phyloP scores from a whole-genome alignment of 2,113 vertebrate genomes.

The Fukomys damarensis region DNA sequence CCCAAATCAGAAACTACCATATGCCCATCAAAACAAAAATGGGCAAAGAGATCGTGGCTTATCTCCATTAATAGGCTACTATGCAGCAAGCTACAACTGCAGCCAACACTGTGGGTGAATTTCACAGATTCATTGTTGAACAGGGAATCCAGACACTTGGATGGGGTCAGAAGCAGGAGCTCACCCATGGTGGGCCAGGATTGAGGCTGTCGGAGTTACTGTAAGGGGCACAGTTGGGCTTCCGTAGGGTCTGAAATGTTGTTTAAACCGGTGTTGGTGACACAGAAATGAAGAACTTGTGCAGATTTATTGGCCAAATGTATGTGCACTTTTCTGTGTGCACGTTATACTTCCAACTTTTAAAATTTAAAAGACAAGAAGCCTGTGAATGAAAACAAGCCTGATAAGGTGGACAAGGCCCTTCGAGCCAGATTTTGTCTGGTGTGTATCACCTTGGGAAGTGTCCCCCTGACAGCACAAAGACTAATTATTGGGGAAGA shows the following conservation, averaged over 20 bases:
- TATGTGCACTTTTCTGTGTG: background rate
- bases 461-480: constrained; percentile 69
- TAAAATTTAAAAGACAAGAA: background rate
- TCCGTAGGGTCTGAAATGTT: background rate
- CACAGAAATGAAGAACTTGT: background rate
- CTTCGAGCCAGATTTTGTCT: constrained; percentile 75
- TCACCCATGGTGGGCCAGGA: background rate
- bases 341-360: background rate
- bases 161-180: background rate
- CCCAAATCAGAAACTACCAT: background rate
- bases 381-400: background rate
- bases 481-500: constrained; percentile 47
- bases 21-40: background rate
- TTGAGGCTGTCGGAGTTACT: background rate
- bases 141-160: background rate
- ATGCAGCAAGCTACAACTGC: background rate
- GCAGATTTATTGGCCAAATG: background rate
- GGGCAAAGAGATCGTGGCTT: background rate
- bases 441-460: constrained; percentile 65
- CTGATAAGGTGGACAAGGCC: constrained; percentile 71
- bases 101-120: background rate
- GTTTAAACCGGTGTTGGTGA: background rate
- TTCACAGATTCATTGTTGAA: background rate
- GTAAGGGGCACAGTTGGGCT: background rate
- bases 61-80: rapidly evolving